Evolutionary conservation across 1,140 invertebrate genomes (phyloP), one percentile per base, ranked within the genome.

Genomic region (Pissodes strobi): DNA sequence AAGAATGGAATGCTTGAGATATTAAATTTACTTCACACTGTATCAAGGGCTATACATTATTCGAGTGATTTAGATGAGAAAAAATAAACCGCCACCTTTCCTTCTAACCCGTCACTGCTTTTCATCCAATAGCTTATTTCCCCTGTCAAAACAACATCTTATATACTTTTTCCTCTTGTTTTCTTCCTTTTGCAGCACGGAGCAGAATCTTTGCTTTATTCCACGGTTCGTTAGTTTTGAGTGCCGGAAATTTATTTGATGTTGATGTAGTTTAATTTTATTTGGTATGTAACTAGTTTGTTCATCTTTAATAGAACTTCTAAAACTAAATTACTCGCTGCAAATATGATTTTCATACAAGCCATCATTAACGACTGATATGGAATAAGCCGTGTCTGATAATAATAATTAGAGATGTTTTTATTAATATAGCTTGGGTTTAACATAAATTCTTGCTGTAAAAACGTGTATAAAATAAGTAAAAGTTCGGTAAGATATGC

Each of bases 181-280:
- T 41, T 64, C 30, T 34, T 48, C 22, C 2, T 55, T 23, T 25
- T 18, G 59, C 48, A 53, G 30, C 2, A 13, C 12, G 27, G 38
- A 62, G 46, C 37, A 62, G 59, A 62, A 64, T 58, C 56, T 65
- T 64, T 49, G 48, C 63, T 65, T 65, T 65, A 59, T 65, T 45
- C 63, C 23, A 58, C 63, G 63, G 63, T 65, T 65, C 63, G 63
- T 65, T 65, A 65, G 63, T 55, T 59, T 55, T 65, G 56, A 58
- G 56, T 65, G 51, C 63, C 56, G 52, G 56, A 65, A 64, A 64
- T 64, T 56, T 64, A 64, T 64, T 64, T 64, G 62, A 64, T 58
- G 62, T 64, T 57, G 62, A 64, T 58, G 60, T 63, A 63, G 60
- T 53, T 63, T 63, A 63, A 63, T 63, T 63, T 63, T 63, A 63